Percentiles rank a stretch among this genome's conserved stretches.
phyloP scores from a whole-genome alignment of 2,113 vertebrate species.

The Naja naja region DNA sequence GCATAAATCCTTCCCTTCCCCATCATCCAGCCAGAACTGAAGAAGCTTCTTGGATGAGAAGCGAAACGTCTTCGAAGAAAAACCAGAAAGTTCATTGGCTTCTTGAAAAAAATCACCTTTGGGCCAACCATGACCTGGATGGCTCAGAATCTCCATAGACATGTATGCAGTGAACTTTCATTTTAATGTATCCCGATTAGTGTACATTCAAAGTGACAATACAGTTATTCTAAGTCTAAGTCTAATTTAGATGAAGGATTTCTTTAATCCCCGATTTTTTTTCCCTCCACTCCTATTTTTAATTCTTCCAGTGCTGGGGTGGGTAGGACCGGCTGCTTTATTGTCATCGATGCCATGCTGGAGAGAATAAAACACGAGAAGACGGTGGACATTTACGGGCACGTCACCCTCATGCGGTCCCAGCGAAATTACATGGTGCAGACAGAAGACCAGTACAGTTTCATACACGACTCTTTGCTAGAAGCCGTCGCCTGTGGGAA shows the following conservation, averaged over 20 bases:
- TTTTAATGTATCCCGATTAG: too few relatives aligned
- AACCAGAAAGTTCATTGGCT: too few relatives aligned
- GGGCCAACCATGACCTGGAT: too few relatives aligned
- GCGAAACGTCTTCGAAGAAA: too few relatives aligned
- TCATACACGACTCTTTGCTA: slow-evolving; percentile 95
- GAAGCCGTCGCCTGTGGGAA: slow-evolving; percentile 96
- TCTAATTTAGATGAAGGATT: background rate
- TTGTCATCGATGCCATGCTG: slow-evolving; percentile 97
- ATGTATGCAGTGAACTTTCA: too few relatives aligned
- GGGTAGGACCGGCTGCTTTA: slow-evolving; percentile 94
- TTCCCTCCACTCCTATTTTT: background rate
- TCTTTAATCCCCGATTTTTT: background rate
- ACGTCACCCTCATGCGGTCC: slow-evolving; percentile 95
- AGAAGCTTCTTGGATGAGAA: too few relatives aligned
- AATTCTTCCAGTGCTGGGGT: slow-evolving; percentile 82
- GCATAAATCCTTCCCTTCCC: too few relatives aligned
- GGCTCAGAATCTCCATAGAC: too few relatives aligned
- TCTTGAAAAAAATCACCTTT: too few relatives aligned
- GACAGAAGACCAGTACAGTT: slow-evolving; percentile 98
- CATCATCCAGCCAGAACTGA: too few relatives aligned
- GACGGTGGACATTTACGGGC: slow-evolving; percentile 95
- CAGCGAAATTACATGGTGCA: slow-evolving; percentile 99
- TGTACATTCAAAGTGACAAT: too few relatives aligned
- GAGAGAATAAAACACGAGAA: slow-evolving; percentile 96
- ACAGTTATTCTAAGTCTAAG: too few relatives aligned